These are phyloP conservation scores for Meiosimyza platycephala DNA, from an alignment of 2,888 invertebrate genomes.

Conservation along the genomic window DNA sequence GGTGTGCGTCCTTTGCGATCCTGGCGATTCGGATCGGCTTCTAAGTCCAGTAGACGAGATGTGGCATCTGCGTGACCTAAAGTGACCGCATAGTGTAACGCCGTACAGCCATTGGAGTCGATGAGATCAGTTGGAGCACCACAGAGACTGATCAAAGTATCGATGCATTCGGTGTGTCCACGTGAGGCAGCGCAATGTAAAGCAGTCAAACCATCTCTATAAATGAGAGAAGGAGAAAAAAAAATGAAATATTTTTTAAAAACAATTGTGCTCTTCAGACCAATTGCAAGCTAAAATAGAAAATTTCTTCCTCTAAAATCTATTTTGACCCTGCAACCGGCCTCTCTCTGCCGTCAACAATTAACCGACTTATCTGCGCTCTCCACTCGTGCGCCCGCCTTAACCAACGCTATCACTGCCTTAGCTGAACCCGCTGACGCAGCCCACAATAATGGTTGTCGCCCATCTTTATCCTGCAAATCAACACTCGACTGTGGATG, in stretches of 20 bases:
- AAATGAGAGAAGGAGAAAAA: slow-evolving; percentile 1
- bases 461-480: slow-evolving; percentile 89
- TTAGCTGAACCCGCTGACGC: slow-evolving; percentile 96
- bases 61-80: slow-evolving; percentile 96
- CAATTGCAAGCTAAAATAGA: not conserved
- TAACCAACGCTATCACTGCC: slow-evolving; percentile 88
- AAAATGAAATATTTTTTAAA: not conserved
- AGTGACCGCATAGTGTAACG: slow-evolving; percentile 96
- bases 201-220: slow-evolving; percentile 92
- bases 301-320: not conserved
- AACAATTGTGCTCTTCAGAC: too few relatives aligned
- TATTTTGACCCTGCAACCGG: not conserved
- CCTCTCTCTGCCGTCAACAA: not conserved
- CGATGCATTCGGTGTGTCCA: slow-evolving; percentile 92
- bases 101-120: slow-evolving; percentile 95
- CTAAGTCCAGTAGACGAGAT: slow-evolving; percentile 85
- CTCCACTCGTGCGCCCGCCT: slow-evolving; percentile 86
- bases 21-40: slow-evolving; percentile 91
- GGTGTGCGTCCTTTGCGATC: slow-evolving; percentile 93
- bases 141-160: slow-evolving; percentile 87
- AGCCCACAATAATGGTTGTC: slow-evolving; percentile 97
- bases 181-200: slow-evolving; percentile 97
- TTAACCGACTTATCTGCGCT: slow-evolving; percentile 78
- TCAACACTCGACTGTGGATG: slow-evolving; percentile 84
- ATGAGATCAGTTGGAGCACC: slow-evolving; percentile 89